Evolutionary conservation across 2,888 invertebrate genomes (phyloP).

Genomic region (Nymphalis polychloros): DNA sequence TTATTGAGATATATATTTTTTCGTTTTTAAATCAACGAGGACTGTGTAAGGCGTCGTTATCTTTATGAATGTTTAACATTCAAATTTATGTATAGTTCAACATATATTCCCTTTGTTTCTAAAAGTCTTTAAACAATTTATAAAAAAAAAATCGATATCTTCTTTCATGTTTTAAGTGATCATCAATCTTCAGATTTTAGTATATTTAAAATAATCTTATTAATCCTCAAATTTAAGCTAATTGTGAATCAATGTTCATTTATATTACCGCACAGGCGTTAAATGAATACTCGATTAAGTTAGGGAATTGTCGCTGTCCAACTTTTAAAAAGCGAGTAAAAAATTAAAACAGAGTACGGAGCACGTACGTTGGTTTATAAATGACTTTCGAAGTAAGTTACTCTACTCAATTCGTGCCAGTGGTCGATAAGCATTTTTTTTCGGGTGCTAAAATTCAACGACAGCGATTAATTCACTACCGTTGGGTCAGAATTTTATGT

Average conservation of each 20-base stretch:
- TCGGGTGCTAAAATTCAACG: constrained; percentile 31
- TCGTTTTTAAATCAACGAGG: constrained; percentile 9
- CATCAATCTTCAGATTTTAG: background rate
- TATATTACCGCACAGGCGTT: background rate
- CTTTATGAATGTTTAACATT: constrained; percentile 21
- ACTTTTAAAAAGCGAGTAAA: constrained; percentile 6
- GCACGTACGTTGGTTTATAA: constrained; percentile 10
- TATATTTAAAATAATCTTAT: background rate
- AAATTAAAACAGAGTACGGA: background rate
- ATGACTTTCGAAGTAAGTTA: constrained; percentile 20
- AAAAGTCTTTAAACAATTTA: constrained; percentile 2
- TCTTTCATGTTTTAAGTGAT: background rate
- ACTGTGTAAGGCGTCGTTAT: constrained; percentile 5
- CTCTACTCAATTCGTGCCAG: constrained; percentile 19
- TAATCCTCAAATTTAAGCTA: background rate
- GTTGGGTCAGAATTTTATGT: constrained; percentile 26
- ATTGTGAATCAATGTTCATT: background rate
- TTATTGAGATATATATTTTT: constrained; percentile 6
- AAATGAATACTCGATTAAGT: constrained; percentile 6
- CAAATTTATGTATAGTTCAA: constrained; percentile 26
- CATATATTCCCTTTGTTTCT: constrained; percentile 18
- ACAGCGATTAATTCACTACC: constrained; percentile 23
- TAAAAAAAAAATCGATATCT: constrained; percentile 7
- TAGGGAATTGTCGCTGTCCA: constrained; percentile 6
- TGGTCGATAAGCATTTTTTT: constrained; percentile 32